A percentile compares a stretch with the other conserved stretches of the same genome.
Evolutionary conservation across 2,113 vertebrate genomes (phyloP).

Genomic region (Apus apus): DNA sequence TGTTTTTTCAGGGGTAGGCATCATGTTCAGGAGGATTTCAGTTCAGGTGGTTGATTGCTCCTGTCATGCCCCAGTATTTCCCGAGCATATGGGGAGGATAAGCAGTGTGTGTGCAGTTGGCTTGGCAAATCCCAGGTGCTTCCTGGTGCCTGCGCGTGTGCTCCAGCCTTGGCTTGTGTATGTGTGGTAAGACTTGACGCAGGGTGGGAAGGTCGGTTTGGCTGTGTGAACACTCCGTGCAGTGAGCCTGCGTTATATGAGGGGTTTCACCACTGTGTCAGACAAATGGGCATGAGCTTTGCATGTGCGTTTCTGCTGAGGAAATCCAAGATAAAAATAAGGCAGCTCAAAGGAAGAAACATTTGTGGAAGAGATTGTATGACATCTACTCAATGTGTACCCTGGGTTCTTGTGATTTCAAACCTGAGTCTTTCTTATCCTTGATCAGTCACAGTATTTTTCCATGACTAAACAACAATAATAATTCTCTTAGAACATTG

Average conservation of each 20-base stretch:
- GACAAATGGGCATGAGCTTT: background rate
- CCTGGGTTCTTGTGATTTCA: background rate
- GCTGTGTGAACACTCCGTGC: too few relatives aligned
- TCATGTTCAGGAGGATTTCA: background rate
- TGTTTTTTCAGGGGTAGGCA: background rate
- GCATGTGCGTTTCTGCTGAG: background rate
- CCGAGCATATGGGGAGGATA: background rate
- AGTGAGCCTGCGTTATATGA: background rate
- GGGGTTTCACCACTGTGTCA: background rate
- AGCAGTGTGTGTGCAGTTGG: background rate
- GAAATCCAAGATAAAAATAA: background rate
- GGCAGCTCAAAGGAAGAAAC: background rate
- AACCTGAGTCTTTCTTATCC: background rate
- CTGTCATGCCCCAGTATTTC: accelerated
- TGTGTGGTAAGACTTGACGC: background rate
- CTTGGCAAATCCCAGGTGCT: background rate
- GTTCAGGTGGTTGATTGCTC: background rate
- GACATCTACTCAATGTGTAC: background rate
- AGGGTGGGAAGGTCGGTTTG: background rate
- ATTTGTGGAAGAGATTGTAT: background rate
- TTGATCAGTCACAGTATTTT: background rate
- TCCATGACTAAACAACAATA: background rate
- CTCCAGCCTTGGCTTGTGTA: background rate
- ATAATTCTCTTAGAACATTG: background rate
- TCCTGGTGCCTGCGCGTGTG: background rate